Percentiles rank a stretch among this genome's conserved stretches.
These are phyloP conservation scores for Danionella dracula DNA, from an alignment of 2,797 vertebrate genomes.

Conservation along the genomic window DNA sequence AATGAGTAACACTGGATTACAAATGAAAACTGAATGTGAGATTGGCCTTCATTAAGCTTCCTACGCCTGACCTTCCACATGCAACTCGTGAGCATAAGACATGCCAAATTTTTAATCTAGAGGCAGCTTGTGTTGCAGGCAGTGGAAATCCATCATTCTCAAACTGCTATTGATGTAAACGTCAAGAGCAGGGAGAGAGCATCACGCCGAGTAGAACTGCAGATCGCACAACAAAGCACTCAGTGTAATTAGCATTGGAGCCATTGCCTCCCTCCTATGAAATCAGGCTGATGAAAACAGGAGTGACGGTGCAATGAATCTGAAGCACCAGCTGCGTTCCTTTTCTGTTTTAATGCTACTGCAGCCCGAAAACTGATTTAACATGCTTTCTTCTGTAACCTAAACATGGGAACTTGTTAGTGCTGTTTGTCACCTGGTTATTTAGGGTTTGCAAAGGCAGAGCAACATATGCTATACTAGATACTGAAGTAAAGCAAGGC, in stretches of 20 bases:
- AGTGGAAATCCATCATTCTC: constrained; percentile 68
- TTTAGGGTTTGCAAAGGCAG: background rate
- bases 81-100: constrained; percentile 30
- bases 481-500: background rate
- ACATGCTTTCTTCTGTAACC: background rate
- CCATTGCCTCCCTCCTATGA: constrained; percentile 40
- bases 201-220: constrained; percentile 56
- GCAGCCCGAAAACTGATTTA: constrained; percentile 8
- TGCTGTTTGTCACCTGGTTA: constrained; percentile 27
- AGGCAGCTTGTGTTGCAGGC: constrained; percentile 45
- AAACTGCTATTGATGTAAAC: constrained; percentile 69
- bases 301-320: constrained; percentile 27
- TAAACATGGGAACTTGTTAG: background rate
- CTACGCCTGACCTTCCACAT: constrained; percentile 20
- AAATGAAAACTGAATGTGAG: background rate
- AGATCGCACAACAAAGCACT: constrained; percentile 62
- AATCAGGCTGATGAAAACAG: constrained; percentile 44
- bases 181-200: constrained; percentile 61
- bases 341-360: constrained; percentile 21
- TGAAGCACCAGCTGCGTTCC: constrained; percentile 19
- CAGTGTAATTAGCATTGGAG: constrained; percentile 64
- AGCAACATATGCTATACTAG: background rate
- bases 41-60: background rate
- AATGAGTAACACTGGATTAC: background rate
- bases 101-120: constrained; percentile 55